Evolutionary conservation across 2,797 vertebrate species (phyloP).

Genomic region (Mastacembelus armatus): DNA sequence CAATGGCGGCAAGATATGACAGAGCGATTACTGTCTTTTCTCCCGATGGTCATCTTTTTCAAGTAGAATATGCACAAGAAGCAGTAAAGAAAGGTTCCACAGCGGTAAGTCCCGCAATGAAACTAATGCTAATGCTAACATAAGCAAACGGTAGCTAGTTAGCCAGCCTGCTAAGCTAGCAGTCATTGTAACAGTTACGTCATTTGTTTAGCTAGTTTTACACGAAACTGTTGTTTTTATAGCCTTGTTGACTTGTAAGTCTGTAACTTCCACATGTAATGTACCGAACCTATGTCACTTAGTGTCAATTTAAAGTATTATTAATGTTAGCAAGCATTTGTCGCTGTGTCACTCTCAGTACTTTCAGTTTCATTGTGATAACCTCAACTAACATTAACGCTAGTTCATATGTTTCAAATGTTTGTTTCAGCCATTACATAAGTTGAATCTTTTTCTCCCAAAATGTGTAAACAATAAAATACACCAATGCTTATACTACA

Average conservation of each 20-base stretch:
- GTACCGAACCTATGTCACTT: fast-evolving
- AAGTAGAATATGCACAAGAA: slow-evolving; percentile 93
- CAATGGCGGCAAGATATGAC: slow-evolving; percentile 90
- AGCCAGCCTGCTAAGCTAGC: slow-evolving; percentile 54
- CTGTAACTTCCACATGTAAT: background rate
- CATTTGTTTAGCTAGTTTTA: background rate
- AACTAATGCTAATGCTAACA: slow-evolving; percentile 57
- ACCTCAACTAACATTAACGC: background rate
- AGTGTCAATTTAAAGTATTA: background rate
- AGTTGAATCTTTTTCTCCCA: background rate
- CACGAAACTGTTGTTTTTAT: background rate
- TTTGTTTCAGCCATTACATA: no score
- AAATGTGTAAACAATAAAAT: no score
- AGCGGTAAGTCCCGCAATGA: slow-evolving; percentile 80
- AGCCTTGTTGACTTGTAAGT: background rate
- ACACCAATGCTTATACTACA: background rate
- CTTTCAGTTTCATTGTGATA: slow-evolving; percentile 65
- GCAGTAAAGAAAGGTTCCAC: slow-evolving; percentile 93
- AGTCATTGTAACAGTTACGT: background rate
- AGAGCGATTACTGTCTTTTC: slow-evolving; percentile 92
- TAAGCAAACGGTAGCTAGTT: slow-evolving; percentile 47
- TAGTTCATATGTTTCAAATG: fast-evolving
- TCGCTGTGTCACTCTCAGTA: slow-evolving; percentile 78
- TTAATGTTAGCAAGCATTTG: slow-evolving; percentile 54
- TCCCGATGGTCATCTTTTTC: slow-evolving; percentile 91